Percentiles rank a stretch among this genome's conserved stretches.
These are phyloP conservation scores for Tipula lateralis DNA, from an alignment of 2,888 invertebrate genomes.

Conservation along the genomic window DNA sequence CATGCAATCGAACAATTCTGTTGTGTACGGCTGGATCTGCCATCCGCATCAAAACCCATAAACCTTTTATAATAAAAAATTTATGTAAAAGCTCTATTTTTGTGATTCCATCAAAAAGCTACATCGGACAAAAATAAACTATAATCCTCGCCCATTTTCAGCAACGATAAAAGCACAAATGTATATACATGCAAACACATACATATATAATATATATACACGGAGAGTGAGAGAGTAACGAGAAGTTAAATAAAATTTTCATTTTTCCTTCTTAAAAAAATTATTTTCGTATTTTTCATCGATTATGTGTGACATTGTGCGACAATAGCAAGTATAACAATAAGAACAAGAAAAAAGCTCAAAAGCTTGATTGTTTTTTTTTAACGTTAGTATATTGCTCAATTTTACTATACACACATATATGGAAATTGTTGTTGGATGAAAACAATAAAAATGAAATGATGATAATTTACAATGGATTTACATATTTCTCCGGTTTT, in stretches of 20 bases:
- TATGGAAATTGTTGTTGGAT: neutral
- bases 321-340: neutral
- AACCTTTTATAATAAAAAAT: neutral
- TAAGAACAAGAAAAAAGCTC: neutral
- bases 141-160: neutral
- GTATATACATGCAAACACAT: neutral
- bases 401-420: neutral
- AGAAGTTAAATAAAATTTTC: neutral
- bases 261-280: neutral
- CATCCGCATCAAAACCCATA: neutral
- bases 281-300: neutral
- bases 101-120: neutral
- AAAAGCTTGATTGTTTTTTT: neutral
- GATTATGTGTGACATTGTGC: neutral
- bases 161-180: neutral
- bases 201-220: too few species aligned
- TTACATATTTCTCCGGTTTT: neutral
- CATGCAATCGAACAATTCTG: neutral
- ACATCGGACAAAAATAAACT: neutral
- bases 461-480: neutral
- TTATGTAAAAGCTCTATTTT: neutral
- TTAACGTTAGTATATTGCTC: neutral
- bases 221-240: neutral
- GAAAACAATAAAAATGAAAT: neutral
- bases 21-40: neutral